Percentiles rank a stretch among this genome's conserved stretches.
Evolutionary conservation across 2,797 vertebrate species (phyloP).

Genomic region (Cossypha polioptera): DNA sequence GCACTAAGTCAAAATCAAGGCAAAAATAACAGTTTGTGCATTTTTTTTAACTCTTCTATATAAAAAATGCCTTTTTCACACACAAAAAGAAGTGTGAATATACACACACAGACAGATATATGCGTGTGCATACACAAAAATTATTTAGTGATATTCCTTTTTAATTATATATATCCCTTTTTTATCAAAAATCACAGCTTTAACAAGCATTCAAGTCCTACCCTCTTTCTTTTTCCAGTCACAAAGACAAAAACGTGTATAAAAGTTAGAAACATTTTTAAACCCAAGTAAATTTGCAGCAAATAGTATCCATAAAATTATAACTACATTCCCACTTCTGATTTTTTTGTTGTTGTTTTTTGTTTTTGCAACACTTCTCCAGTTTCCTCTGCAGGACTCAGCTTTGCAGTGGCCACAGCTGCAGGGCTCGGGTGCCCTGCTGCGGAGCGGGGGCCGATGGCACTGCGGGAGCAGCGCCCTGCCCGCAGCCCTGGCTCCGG

Average conservation of each 20-base stretch:
- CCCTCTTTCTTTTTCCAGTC: background rate
- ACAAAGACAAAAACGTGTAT: background rate
- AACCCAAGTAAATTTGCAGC: background rate
- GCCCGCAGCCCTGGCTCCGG: fast-evolving
- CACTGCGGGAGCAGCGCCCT: background rate
- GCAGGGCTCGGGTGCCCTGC: fast-evolving
- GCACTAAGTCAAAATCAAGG: background rate
- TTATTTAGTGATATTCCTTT: background rate
- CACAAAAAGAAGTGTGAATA: background rate
- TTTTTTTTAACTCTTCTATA: background rate
- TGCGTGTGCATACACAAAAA: background rate
- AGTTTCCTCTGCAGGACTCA: background rate
- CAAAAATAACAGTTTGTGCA: background rate
- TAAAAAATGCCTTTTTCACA: background rate
- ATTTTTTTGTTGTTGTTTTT: background rate
- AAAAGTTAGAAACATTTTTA: background rate
- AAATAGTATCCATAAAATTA: background rate
- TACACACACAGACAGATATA: fast-evolving
- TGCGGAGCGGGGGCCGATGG: fast-evolving
- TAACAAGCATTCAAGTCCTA: background rate
- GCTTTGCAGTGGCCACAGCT: background rate
- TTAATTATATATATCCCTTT: background rate
- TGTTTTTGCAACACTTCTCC: background rate
- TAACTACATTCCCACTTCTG: background rate
- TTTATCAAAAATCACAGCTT: background rate